Conservation (phyloP, 2,797 vertebrate genomes). For the Chaetodon trifasciatus region DNA sequence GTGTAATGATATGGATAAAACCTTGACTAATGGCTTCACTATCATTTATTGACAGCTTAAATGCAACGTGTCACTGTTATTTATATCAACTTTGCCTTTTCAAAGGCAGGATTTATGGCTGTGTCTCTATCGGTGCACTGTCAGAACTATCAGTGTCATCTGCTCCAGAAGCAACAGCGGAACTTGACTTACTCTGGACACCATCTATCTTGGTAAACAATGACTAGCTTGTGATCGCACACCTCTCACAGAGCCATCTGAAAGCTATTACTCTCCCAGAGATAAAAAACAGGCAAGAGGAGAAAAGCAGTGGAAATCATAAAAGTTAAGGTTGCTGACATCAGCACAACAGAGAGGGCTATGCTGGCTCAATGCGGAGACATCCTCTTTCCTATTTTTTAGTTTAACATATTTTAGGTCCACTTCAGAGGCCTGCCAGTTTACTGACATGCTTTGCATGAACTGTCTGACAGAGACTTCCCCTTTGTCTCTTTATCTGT, state of each 20-base stretch:
- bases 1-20: neutral
- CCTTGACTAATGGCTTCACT: constrained; percentile 15
- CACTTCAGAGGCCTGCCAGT: constrained; percentile 58
- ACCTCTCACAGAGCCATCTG: constrained; percentile 65
- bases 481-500: constrained; percentile 31
- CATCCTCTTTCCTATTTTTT: constrained; percentile 75
- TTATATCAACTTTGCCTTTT: constrained; percentile 17
- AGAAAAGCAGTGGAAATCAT: constrained; percentile 56
- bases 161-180: constrained; percentile 29
- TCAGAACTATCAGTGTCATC: constrained; percentile 16
- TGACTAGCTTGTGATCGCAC: constrained; percentile 26
- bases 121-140: constrained; percentile 18
- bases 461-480: constrained; percentile 45
- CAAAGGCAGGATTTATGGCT: constrained; percentile 17
- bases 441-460: constrained; percentile 56
- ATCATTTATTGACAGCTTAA: constrained; percentile 23
- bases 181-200: constrained; percentile 20
- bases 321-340: constrained; percentile 72
- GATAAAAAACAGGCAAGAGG: constrained; percentile 47
- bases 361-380: constrained; percentile 65
- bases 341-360: constrained; percentile 52
- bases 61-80: constrained; percentile 24
- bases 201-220: constrained; percentile 51
- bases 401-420: constrained; percentile 72
- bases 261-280: constrained; percentile 69